Evolutionary conservation across 1,140 invertebrate species (phyloP).

Genomic region (Drosophila suzukii): DNA sequence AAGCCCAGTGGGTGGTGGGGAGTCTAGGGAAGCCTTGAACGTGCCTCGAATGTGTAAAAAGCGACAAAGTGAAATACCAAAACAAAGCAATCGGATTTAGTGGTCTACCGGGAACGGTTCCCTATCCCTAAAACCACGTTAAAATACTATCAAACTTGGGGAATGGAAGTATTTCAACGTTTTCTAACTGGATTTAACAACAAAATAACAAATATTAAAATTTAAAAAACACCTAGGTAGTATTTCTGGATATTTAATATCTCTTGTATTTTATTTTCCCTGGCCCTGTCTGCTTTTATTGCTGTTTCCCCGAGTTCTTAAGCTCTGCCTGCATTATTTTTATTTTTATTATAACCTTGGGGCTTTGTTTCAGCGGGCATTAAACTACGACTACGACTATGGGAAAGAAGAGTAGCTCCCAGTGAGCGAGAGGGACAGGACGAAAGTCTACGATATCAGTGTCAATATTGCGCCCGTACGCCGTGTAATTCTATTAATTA

Average conservation of each 20-base stretch:
- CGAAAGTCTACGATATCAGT: constrained; percentile 69
- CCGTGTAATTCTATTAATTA: constrained; percentile 73
- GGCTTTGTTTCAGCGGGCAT: constrained; percentile 75
- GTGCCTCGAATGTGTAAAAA: constrained; percentile 26
- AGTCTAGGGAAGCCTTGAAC: constrained; percentile 38
- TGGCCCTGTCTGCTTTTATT: neutral
- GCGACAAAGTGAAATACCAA: constrained; percentile 19
- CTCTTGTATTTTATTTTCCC: neutral
- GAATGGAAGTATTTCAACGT: neutral
- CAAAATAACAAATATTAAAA: neutral
- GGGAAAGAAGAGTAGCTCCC: constrained; percentile 27
- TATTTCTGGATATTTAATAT: neutral
- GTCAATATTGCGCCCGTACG: constrained; percentile 74
- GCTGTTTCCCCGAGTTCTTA: constrained; percentile 9
- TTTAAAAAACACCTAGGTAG: neutral
- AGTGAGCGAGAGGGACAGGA: neutral
- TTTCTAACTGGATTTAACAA: neutral
- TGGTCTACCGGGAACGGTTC: constrained; percentile 10
- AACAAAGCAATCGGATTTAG: constrained; percentile 57
- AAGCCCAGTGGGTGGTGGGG: constrained; percentile 10
- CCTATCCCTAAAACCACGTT: neutral
- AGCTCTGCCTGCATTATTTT: constrained; percentile 13
- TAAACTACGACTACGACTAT: constrained; percentile 58
- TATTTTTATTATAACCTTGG: constrained; percentile 60
- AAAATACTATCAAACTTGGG: constrained; percentile 1